Base-by-base conservation (phyloP, 2,888 invertebrate genomes). In the Nasonia oneida region DNA sequence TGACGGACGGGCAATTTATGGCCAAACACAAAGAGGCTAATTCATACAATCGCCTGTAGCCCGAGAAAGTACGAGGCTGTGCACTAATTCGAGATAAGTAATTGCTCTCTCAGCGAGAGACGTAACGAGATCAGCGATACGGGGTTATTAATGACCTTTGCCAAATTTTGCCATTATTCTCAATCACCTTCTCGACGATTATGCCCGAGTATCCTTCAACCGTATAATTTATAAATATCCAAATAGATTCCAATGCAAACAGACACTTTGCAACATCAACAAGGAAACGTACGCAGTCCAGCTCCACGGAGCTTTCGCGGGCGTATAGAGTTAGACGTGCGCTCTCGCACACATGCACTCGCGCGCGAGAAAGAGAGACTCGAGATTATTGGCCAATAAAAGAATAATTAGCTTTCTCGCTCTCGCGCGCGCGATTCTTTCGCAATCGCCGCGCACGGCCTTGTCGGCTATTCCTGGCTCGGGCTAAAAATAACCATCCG, bases 381-480 rank as follows among this genome's bases (percentile, higher is more conserved):
- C 57, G n/a, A 39, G 39, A 80, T 86, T 75, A 87, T 82, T 82
- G 61, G 61, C 76, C 71, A 83, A 85, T 85, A 76, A 85, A 85
- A 81, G 80, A 84, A 85, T 87, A 85, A 83, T 82, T 87, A 84
- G 87, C 88, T 89, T 89, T 89, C 88, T 88, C 86, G 87, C 86
- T 89, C 90, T 3, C 90, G 4, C 73, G 90, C 90, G 12, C 90
- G 4, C 73, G 90, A 90, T 90, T 88, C 89, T 91, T 90, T 91
- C 90, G 90, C 90, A 91, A 91, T 89, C 39, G 53, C 57, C 57
- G 14, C 90, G 47, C 47, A 47, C 47, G 92, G 90, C 92, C 92
- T 92, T 92, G 91, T 90, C 89, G 33, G 90, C 89, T 92, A 91
- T 91, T 90, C 88, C 88, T 88, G 89, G 89, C 88, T 88, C 80